Conservation (phyloP, 2,888 invertebrate species). For the Odontothrips loti region DNA sequence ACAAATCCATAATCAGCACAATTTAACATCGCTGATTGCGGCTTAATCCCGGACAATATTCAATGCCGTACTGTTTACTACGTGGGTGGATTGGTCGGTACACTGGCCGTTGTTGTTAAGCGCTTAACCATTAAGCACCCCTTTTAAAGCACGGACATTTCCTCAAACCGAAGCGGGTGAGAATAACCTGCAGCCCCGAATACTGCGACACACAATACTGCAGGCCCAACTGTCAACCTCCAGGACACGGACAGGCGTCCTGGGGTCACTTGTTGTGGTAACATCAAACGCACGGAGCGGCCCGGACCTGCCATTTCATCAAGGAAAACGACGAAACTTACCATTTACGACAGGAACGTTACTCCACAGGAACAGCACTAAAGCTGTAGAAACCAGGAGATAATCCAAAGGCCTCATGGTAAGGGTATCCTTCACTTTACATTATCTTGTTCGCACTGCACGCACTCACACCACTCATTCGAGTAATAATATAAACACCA, state of each 20-base stretch:
- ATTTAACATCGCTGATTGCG: no score
- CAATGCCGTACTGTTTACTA: no score
- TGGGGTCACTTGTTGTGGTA: neutral
- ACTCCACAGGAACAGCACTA: neutral
- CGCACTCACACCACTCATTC: neutral
- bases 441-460: slow-evolving; percentile 17
- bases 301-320: no score
- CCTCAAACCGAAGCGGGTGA: no score
- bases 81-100: no score
- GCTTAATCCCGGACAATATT: no score
- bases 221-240: neutral
- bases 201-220: no score
- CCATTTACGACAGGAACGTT: slow-evolving; percentile 2
- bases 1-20: no score
- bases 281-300: neutral
- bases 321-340: neutral
- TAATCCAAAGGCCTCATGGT: slow-evolving; percentile 13
- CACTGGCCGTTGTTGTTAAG: no score
- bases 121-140: no score
- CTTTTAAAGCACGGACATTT: no score
- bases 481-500: neutral
- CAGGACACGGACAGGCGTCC: neutral
- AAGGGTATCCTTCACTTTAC: slow-evolving; percentile 17
- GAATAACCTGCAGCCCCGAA: no score
- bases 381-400: neutral